These are phyloP conservation scores for Cataglyphis rosenhaueri DNA, from an alignment of 2,888 invertebrate species.

Conservation along the genomic window DNA sequence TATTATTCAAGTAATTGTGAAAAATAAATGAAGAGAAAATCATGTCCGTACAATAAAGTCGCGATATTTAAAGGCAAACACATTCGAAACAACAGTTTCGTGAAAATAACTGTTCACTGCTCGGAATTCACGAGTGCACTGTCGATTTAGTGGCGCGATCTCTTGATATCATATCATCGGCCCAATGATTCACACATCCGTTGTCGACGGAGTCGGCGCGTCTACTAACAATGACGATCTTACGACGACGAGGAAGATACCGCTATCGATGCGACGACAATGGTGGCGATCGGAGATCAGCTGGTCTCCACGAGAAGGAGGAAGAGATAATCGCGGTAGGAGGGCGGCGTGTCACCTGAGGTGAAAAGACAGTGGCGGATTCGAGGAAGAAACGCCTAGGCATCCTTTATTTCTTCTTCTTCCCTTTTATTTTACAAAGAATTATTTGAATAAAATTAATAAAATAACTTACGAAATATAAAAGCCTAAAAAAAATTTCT, in stretches of 20 bases:
- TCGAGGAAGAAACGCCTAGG: not conserved
- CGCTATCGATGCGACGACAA: slow-evolving; percentile 20
- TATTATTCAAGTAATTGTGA: not conserved
- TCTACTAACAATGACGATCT: slow-evolving; percentile 55
- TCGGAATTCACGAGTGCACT: slow-evolving; percentile 47
- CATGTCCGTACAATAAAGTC: not conserved
- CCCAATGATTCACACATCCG: slow-evolving; percentile 38
- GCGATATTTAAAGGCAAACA: not conserved
- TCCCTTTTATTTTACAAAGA: not conserved
- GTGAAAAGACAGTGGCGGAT: not conserved
- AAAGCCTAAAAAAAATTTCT: not conserved
- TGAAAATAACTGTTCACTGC: slow-evolving; percentile 33
- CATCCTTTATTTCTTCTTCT: not conserved
- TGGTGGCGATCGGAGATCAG: slow-evolving; percentile 57
- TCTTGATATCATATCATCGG: slow-evolving; percentile 59
- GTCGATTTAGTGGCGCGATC: slow-evolving; percentile 52
- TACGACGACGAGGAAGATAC: slow-evolving; percentile 39
- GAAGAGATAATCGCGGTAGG: slow-evolving; percentile 24
- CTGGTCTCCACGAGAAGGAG: slow-evolving; percentile 45
- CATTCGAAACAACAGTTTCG: not conserved
- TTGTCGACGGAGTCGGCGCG: slow-evolving; percentile 57
- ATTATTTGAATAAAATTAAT: not conserved
- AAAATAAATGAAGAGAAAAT: not conserved
- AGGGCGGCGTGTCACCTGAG: slow-evolving; percentile 13
- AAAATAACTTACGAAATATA: not conserved